Percentiles rank a stretch among this genome's conserved stretches.
Conservation (phyloP, 2,797 vertebrate genomes). For the Coreius guichenoti region DNA sequence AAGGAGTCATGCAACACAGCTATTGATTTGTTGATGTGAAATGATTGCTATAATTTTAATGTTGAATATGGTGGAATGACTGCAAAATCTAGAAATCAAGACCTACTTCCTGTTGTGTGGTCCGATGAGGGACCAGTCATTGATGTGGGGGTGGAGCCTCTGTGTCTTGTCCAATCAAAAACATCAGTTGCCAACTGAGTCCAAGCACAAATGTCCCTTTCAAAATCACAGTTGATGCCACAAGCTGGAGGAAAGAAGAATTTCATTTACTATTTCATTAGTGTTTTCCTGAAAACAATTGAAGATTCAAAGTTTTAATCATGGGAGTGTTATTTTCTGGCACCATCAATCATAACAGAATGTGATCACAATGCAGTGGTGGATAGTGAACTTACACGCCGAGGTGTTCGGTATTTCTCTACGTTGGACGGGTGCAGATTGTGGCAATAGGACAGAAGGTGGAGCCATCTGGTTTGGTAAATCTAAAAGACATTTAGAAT, state of each 20-base stretch:
- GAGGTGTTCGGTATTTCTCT: no score
- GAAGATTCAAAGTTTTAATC: neutral
- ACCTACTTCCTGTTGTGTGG: constrained; percentile 74
- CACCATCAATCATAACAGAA: neutral
- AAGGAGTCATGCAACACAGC: no score
- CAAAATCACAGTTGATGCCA: constrained; percentile 71
- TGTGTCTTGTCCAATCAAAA: constrained; percentile 79
- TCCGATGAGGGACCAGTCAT: constrained; percentile 75
- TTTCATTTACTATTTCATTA: fast-evolving
- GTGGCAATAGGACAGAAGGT: no score
- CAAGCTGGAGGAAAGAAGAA: constrained; percentile 62
- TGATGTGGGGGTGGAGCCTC: constrained; percentile 70
- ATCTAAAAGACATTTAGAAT: no score
- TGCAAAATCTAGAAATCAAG: neutral
- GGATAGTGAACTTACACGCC: no score
- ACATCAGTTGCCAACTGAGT: constrained; percentile 72
- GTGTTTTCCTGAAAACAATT: no score
- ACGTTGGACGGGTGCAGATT: no score
- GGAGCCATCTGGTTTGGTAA: no score
- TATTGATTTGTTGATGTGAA: neutral
- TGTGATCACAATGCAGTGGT: no score
- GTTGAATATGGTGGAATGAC: neutral
- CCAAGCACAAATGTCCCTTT: constrained; percentile 73
- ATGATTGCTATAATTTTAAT: neutral
- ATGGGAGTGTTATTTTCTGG: neutral